phyloP scores from a whole-genome alignment of 2,888 invertebrate species.

The Lochmaea capreae region DNA sequence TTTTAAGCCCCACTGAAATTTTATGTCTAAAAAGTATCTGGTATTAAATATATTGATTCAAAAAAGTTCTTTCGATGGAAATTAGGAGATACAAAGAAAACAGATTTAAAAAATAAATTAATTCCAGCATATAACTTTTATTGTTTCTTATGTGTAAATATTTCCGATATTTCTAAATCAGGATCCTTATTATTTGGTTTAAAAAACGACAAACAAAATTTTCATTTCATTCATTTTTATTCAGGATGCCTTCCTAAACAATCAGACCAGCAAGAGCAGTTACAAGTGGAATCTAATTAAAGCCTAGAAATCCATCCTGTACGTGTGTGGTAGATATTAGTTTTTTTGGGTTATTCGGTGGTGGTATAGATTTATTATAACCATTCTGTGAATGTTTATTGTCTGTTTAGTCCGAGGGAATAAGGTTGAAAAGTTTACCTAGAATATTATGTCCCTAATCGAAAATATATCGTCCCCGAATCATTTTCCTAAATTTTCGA shows the following conservation, averaged over 20 bases:
- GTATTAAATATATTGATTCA: not conserved
- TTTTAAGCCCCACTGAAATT: constrained; percentile 1
- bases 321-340: constrained; percentile 45
- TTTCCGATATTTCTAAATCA: too few species aligned
- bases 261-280: constrained; percentile 39
- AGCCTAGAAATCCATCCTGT: constrained; percentile 17
- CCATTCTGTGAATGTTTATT: constrained; percentile 8
- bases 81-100: not conserved
- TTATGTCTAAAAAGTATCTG: not conserved
- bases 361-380: constrained; percentile 28
- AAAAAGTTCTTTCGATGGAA: not conserved
- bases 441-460: too few species aligned
- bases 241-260: constrained; percentile 32
- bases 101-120: not conserved
- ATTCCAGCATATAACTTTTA: not conserved
- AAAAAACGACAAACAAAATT: constrained; percentile 7
- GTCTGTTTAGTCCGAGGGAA: too few species aligned
- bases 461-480: too few species aligned
- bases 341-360: constrained; percentile 30
- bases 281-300: constrained; percentile 38
- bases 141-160: too few species aligned
- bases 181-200: not conserved
- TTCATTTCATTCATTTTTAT: constrained; percentile 24
- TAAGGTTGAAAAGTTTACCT: too few species aligned
- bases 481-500: too few species aligned